Conservation (phyloP, 1,140 invertebrate genomes). For the Harpegnathos saltator region DNA sequence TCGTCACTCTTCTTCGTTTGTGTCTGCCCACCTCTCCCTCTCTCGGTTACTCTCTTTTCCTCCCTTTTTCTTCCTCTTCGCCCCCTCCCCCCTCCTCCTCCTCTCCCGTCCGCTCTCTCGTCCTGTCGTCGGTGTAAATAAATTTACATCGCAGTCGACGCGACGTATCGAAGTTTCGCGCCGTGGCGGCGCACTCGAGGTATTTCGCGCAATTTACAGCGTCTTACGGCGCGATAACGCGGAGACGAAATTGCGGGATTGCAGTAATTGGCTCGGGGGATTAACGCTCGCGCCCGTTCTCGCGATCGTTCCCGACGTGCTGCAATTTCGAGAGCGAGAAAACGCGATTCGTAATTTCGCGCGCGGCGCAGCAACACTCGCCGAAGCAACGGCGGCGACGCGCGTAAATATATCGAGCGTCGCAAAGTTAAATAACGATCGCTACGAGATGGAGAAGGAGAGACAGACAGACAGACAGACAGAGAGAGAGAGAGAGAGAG, state of each 20-base stretch:
- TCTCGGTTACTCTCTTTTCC: too few relatives aligned
- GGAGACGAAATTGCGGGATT: slow-evolving; percentile 34
- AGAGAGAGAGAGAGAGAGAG: not conserved
- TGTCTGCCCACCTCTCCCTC: too few relatives aligned
- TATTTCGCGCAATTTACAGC: slow-evolving; percentile 24
- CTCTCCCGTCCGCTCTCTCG: too few relatives aligned
- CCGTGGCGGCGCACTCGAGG: not conserved
- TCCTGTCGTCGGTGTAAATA: not conserved
- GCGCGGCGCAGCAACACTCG: not conserved
- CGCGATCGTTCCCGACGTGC: slow-evolving; percentile 15
- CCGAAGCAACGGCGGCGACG: not conserved
- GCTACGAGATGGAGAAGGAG: not conserved
- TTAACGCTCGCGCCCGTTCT: not conserved
- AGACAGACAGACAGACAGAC: not conserved
- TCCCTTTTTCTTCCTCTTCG: too few relatives aligned
- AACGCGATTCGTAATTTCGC: slow-evolving; percentile 29
- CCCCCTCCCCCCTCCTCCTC: too few relatives aligned
- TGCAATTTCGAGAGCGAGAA: not conserved
- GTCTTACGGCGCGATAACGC: not conserved
- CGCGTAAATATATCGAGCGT: slow-evolving; percentile 30
- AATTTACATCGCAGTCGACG: not conserved
- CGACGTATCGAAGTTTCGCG: slow-evolving; percentile 29
- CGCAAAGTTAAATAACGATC: slow-evolving; percentile 43
- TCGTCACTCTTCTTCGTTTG: too few relatives aligned
- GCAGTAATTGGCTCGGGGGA: not conserved